These are phyloP conservation scores for Podotricha telesiphe DNA, from an alignment of 2,888 invertebrate genomes.

Conservation along the genomic window DNA sequence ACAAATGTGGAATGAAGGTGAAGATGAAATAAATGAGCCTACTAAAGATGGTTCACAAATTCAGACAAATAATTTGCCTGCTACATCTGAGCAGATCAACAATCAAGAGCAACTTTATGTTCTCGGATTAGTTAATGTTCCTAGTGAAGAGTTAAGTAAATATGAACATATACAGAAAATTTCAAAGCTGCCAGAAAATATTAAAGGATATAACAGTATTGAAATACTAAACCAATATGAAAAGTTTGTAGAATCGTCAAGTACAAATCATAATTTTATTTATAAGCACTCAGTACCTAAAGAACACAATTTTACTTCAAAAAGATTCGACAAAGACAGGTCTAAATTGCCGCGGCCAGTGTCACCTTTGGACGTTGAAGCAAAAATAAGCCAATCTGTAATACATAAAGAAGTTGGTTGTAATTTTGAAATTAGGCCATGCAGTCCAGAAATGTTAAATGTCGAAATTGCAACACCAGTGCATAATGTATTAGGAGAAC, in stretches of 20 bases:
- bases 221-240: slow-evolving; percentile 78
- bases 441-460: slow-evolving; percentile 80
- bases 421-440: slow-evolving; percentile 81
- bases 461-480: slow-evolving; percentile 72
- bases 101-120: slow-evolving; percentile 78
- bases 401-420: slow-evolving; percentile 82
- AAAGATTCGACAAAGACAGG: slow-evolving; percentile 34
- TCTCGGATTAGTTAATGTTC: slow-evolving; percentile 75
- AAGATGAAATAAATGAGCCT: slow-evolving; percentile 68
- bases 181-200: slow-evolving; percentile 79
- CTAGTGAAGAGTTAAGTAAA: slow-evolving; percentile 76
- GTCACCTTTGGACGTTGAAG: slow-evolving; percentile 79
- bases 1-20: slow-evolving; percentile 82
- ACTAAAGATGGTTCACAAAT: slow-evolving; percentile 58
- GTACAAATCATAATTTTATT: slow-evolving; percentile 50
- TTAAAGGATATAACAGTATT: slow-evolving; percentile 77
- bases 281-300: slow-evolving; percentile 49
- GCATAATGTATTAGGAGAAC: slow-evolving; percentile 68
- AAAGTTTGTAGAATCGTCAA: slow-evolving; percentile 73
- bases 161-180: slow-evolving; percentile 81
- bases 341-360: slow-evolving; percentile 60
- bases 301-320: slow-evolving; percentile 39
- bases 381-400: slow-evolving; percentile 81
- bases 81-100: slow-evolving; percentile 54
- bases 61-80: slow-evolving; percentile 51